Percentiles rank a stretch among this genome's conserved stretches.
These are phyloP conservation scores for Mizuhopecten yessoensis DNA, from an alignment of 1,140 invertebrate genomes.

Conservation along the genomic window DNA sequence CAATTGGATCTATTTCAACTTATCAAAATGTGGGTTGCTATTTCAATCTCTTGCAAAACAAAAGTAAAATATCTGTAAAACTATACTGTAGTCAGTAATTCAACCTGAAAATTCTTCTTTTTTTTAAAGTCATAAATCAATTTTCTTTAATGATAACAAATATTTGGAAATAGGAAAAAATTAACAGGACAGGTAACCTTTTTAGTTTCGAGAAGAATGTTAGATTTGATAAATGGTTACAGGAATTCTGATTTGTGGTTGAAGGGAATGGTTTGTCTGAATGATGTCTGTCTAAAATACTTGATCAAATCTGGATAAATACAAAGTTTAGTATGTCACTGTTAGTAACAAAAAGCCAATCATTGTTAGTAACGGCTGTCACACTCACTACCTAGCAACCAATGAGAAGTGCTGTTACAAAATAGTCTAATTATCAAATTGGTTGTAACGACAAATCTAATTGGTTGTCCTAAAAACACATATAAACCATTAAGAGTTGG, in stretches of 20 bases:
- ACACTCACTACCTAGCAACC: constrained; percentile 7
- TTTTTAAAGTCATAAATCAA: too few species aligned
- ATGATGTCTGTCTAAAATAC: background rate
- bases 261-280: background rate
- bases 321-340: background rate
- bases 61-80: too few species aligned
- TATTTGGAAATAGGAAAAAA: too few species aligned
- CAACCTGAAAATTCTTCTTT: too few species aligned
- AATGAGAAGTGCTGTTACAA: background rate
- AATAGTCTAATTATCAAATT: background rate
- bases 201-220: background rate
- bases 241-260: background rate
- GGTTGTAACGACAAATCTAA: background rate
- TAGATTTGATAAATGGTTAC: background rate
- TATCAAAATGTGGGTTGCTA: too few species aligned
- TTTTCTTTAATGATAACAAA: too few species aligned
- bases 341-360: background rate
- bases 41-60: too few species aligned
- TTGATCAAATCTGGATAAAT: background rate
- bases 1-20: too few species aligned
- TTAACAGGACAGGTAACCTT: background rate
- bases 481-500: background rate
- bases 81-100: too few species aligned
- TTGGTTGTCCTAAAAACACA: background rate
- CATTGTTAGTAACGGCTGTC: background rate